Evolutionary conservation across 2,888 invertebrate species (phyloP).

Genomic region (Aquatica leii): DNA sequence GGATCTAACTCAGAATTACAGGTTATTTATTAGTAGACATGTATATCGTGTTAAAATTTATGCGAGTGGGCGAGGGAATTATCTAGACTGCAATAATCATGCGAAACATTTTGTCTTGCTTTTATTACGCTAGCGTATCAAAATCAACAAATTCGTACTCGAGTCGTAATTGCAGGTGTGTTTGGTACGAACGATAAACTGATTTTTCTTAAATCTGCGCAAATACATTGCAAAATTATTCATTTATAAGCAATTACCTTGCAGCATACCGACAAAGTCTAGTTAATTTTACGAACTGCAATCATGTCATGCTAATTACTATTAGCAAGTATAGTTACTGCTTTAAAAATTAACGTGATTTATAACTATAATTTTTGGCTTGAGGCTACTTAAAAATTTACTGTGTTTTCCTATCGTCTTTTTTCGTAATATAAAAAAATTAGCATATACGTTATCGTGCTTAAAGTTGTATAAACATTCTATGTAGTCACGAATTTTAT

Average conservation of each 20-base stretch:
- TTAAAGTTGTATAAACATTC: constrained; percentile 3
- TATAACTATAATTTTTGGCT: constrained; percentile 4
- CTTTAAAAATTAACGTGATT: constrained; percentile 20
- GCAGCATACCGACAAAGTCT: too few species aligned
- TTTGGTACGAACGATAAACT: too few species aligned
- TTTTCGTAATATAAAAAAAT: constrained; percentile 7
- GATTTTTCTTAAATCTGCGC: too few species aligned
- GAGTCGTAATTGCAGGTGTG: too few species aligned
- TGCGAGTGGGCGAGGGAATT: constrained; percentile 25
- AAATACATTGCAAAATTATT: too few species aligned
- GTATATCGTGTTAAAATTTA: constrained; percentile 29
- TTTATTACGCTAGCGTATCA: too few species aligned
- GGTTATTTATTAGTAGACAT: constrained; percentile 38
- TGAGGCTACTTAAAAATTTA: constrained; percentile 5
- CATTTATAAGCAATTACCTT: too few species aligned
- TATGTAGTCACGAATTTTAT: constrained; percentile 22
- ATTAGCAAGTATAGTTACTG: constrained; percentile 9
- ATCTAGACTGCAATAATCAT: constrained; percentile 22
- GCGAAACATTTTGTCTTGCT: too few species aligned
- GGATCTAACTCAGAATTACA: constrained; percentile 41
- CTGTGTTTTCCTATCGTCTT: constrained; percentile 7
- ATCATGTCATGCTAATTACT: constrained; percentile 16
- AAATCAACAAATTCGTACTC: too few species aligned
- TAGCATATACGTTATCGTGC: constrained; percentile 9
- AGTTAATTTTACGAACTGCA: constrained; percentile 9